A percentile compares a stretch with the other conserved stretches of the same genome.
Conservation (phyloP, 2,888 invertebrate genomes). For the Reticulitermes lucifugus region DNA sequence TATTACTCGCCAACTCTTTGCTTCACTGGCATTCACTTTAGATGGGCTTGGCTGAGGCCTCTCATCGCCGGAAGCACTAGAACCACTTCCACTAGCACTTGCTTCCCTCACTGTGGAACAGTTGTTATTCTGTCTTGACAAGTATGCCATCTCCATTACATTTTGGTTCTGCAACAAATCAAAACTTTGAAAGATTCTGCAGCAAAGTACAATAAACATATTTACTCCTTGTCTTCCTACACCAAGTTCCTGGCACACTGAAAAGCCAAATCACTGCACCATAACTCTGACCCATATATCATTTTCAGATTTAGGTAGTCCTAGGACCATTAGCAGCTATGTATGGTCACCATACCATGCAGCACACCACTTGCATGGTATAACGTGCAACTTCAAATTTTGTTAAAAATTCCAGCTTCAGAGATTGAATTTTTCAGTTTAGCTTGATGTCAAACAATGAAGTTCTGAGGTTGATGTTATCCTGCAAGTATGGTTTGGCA, state of each 20-base stretch:
- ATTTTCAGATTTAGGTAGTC: too few species aligned
- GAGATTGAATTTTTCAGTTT: too few species aligned
- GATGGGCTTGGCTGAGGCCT: conserved; percentile 1
- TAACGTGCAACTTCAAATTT: too few species aligned
- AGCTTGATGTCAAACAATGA: too few species aligned
- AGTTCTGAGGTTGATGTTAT: too few species aligned
- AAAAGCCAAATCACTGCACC: too few species aligned
- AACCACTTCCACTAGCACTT: conserved; percentile 50
- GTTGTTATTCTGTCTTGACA: conserved; percentile 75
- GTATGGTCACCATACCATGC: too few species aligned
- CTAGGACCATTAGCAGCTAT: too few species aligned
- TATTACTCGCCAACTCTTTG: conserved; percentile 35
- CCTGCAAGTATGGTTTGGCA: too few species aligned
- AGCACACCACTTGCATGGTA: too few species aligned
- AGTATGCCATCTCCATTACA: conserved; percentile 76
- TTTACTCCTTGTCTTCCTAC: background rate
- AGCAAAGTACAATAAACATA: background rate
- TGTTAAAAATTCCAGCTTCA: too few species aligned
- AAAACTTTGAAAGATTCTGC: background rate
- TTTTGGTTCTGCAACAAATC: conserved; percentile 63
- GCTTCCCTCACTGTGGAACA: conserved; percentile 56
- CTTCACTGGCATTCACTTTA: background rate
- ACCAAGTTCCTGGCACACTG: background rate
- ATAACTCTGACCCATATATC: too few species aligned
- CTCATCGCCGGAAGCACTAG: conserved; percentile 45